phyloP scores from a whole-genome alignment of 92 coral and sea anemone species.

The Diadumene lineata region DNA sequence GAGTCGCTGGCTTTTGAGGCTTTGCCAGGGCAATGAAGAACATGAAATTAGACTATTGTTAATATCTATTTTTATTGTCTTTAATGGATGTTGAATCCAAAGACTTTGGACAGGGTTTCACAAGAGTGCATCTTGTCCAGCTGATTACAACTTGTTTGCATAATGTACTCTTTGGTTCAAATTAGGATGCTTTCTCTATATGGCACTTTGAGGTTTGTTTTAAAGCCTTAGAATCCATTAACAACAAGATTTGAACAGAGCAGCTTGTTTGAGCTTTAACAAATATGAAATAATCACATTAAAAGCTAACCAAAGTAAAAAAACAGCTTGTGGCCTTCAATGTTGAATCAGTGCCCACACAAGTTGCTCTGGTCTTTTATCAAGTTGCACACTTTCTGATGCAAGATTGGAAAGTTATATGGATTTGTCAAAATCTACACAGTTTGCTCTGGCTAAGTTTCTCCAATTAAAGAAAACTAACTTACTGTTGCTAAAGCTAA shows the following conservation, averaged over 20 bases:
- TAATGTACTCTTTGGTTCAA: too few species aligned
- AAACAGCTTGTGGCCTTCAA: background rate
- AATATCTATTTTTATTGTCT: too few species aligned
- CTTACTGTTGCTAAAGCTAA: background rate
- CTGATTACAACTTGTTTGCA: too few species aligned
- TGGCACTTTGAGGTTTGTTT: too few species aligned
- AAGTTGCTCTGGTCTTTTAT: background rate
- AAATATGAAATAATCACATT: background rate
- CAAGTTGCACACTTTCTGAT: background rate
- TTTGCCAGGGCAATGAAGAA: too few species aligned
- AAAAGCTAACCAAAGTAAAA: too few species aligned
- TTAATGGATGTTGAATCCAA: too few species aligned
- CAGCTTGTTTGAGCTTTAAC: background rate
- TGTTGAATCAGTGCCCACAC: background rate
- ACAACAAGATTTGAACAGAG: background rate
- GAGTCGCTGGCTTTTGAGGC: too few species aligned
- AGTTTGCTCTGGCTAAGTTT: background rate
- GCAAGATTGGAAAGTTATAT: background rate
- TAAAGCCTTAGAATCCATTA: background rate
- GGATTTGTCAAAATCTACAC: background rate
- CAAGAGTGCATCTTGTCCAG: too few species aligned
- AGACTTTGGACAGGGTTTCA: too few species aligned
- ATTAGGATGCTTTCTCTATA: too few species aligned
- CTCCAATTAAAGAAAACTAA: background rate
- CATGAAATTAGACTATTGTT: too few species aligned